phyloP scores from a whole-genome alignment of 1,140 invertebrate species.

The Leptinotarsa lineolata region DNA sequence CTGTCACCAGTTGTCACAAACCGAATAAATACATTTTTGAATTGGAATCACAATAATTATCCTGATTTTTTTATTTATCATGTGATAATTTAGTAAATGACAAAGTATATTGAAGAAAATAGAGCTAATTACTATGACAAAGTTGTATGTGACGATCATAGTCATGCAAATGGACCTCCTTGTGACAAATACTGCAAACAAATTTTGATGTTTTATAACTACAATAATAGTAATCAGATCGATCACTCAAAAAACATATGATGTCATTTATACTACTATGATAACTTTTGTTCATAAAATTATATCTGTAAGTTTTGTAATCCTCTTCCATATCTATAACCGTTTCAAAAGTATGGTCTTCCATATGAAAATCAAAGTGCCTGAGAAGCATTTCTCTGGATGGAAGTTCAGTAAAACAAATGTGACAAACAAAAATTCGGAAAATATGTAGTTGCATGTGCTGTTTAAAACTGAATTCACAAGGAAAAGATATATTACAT shows the following conservation, averaged over 20 bases:
- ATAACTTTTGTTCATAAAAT: slow-evolving; percentile 27
- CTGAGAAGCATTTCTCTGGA: slow-evolving; percentile 30
- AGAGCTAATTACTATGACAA: slow-evolving; percentile 20
- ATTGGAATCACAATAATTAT: too few relatives aligned
- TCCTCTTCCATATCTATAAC: slow-evolving; percentile 41
- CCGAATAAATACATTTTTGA: too few relatives aligned
- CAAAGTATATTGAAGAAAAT: too few relatives aligned
- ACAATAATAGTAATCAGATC: slow-evolving; percentile 23
- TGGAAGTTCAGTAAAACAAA: slow-evolving; percentile 35
- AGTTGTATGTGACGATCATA: slow-evolving; percentile 36
- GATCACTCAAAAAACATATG: slow-evolving; percentile 31
- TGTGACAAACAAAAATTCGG: slow-evolving; percentile 37
- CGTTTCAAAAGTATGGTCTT: slow-evolving; percentile 35
- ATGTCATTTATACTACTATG: slow-evolving; percentile 36
- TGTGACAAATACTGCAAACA: slow-evolving; percentile 34
- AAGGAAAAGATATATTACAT: slow-evolving; percentile 38
- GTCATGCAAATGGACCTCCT: slow-evolving; percentile 29
- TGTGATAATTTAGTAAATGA: too few relatives aligned
- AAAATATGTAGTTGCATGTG: slow-evolving; percentile 37
- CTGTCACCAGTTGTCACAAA: too few relatives aligned
- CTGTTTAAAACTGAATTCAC: slow-evolving; percentile 33
- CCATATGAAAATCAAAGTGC: slow-evolving; percentile 37
- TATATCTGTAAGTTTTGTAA: slow-evolving; percentile 25
- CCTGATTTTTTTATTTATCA: too few relatives aligned
- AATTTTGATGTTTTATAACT: slow-evolving; percentile 22